Base-by-base conservation (phyloP, 2,113 vertebrate species). In the Petrocephalus zakoni region DNA sequence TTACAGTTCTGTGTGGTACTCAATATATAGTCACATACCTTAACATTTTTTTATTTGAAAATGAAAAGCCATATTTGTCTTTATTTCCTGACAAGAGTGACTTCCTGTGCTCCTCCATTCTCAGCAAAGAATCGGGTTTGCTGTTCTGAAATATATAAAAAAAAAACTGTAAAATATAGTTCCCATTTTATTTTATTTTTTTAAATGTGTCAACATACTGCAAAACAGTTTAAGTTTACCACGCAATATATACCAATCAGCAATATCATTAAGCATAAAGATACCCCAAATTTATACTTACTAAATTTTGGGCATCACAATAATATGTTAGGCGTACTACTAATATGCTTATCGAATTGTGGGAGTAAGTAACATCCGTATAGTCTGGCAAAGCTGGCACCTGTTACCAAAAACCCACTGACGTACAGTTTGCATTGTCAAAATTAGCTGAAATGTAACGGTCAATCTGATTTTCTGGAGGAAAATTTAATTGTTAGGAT, bases 41-140 rank as follows among this genome's bases (percentile, higher is more conserved):
- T 4, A 97, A 94, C 88, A 97, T 93, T 81, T 98, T 99, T 94
- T 97, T 98, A 92, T 97, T 97, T 83, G 98, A 97, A 93, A 99
- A 96, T 3, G 97, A 97, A 90, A 99, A 99, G 25, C 96, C 97
- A 93, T 98, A 98, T 93, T 96, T 97, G 95, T 99, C 98, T 93
- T 97, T 99, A 92, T 96, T 96, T 89, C 96, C 95, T 0, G 93
- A 95, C 88, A 97, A 92, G 25, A 96, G 95, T 0, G 94, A 96
- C 92, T 97, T 97, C 93, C 98, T 97, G 2, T 98, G 98, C 88
- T 99, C 98, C 92, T 99, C 98, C 98, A 99, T 99, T 95, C 98
- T 99, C 56, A 99, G 93, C 92, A 99, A 94, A 9, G 98, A 99
- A 92, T 99, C 98, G 0, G 98, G 98, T 95, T 99, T 99, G 92